phyloP scores from a whole-genome alignment of 2,797 vertebrate species.

The Leptatherina wallacei region DNA sequence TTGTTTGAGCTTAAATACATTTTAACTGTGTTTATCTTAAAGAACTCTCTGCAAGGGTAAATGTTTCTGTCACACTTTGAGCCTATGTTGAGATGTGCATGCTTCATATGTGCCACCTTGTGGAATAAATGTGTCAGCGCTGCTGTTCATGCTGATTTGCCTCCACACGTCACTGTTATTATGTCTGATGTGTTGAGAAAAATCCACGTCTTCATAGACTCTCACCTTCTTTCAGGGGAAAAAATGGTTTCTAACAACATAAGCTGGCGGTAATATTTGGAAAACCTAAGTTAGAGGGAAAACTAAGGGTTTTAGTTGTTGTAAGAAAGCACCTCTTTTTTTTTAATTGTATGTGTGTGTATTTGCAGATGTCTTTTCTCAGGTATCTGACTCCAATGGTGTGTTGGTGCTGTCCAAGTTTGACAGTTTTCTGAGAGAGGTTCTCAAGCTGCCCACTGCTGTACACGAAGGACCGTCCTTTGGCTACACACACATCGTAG shows the following conservation, averaged over 20 bases:
- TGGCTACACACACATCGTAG: constrained; percentile 88
- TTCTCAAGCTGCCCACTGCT: constrained; percentile 89
- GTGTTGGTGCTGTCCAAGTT: constrained; percentile 89
- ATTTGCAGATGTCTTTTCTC: constrained; percentile 92
- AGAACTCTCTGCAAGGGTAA: too few relatives aligned
- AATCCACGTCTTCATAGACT: too few relatives aligned
- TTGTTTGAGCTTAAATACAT: background rate
- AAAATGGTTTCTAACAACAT: too few relatives aligned
- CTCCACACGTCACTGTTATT: background rate
- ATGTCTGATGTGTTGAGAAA: background rate
- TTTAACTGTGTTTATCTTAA: background rate
- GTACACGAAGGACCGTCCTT: constrained; percentile 95
- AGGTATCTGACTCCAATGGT: constrained; percentile 91
- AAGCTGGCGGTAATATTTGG: too few relatives aligned
- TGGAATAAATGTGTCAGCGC: constrained; percentile 41
- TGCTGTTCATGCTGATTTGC: constrained; percentile 11
- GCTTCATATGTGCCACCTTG: constrained; percentile 51
- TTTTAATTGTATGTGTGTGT: background rate
- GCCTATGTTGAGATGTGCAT: background rate
- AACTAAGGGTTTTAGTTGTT: background rate
- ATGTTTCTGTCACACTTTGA: background rate
- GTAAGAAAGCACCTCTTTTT: background rate
- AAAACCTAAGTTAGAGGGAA: background rate
- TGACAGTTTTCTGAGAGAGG: constrained; percentile 89
- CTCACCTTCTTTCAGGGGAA: too few relatives aligned